phyloP scores from a whole-genome alignment of 1,140 invertebrate genomes.

The Drosophila azteca region DNA sequence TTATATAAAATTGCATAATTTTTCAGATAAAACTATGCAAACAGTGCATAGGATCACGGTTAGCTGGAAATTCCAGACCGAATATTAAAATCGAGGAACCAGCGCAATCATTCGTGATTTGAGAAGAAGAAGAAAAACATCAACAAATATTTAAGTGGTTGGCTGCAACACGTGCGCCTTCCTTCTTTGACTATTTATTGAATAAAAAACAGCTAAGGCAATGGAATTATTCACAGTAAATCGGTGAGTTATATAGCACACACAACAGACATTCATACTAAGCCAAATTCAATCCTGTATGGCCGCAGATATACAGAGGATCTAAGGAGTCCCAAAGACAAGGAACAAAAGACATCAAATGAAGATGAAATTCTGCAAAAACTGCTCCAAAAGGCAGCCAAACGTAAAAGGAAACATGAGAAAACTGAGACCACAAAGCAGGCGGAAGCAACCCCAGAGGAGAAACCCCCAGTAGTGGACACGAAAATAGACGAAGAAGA shows the following conservation, averaged over 20 bases:
- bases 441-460: neutral
- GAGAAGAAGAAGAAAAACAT: too few species aligned
- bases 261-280: neutral
- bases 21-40: too few species aligned
- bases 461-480: constrained; percentile 6
- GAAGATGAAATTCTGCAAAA: constrained; percentile 86
- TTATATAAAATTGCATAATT: too few species aligned
- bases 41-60: too few species aligned
- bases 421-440: constrained; percentile 24
- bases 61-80: too few species aligned
- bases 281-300: neutral
- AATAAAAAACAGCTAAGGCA: constrained; percentile 18
- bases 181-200: constrained; percentile 11
- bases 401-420: constrained; percentile 73
- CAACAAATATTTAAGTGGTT: neutral
- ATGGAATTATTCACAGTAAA: constrained; percentile 83
- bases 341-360: constrained; percentile 31
- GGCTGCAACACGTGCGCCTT: constrained; percentile 58
- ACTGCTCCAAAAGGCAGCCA: constrained; percentile 84
- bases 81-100: too few species aligned
- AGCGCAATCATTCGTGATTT: too few species aligned
- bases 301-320: constrained; percentile 51
- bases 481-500: constrained; percentile 17
- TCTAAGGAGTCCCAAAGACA: constrained; percentile 18
- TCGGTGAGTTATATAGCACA: constrained; percentile 49